Conservation (phyloP, 2,113 vertebrate genomes). For the Talpa occidentalis region DNA sequence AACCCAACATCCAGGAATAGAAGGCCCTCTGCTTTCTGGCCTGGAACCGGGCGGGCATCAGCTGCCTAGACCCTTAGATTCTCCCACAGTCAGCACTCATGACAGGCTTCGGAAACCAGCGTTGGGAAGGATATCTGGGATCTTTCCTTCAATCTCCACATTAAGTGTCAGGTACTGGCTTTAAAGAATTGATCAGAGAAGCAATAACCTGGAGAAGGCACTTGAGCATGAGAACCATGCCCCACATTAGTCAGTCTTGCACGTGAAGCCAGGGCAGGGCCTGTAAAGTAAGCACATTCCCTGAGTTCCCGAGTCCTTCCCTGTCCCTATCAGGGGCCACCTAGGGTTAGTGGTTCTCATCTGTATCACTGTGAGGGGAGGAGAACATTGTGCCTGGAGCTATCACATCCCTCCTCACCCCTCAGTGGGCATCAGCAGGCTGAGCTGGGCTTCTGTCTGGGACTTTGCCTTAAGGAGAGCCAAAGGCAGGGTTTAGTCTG, state of each 20-base stretch:
- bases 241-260: neutral
- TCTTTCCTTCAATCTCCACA: neutral
- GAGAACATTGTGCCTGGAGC: neutral
- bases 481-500: neutral
- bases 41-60: rapidly evolving
- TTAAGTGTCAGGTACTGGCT: neutral
- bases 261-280: neutral
- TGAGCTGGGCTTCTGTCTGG: neutral
- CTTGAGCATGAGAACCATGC: neutral
- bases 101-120: neutral
- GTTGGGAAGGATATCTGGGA: neutral
- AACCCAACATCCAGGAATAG: neutral
- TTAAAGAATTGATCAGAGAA: constrained; percentile 47
- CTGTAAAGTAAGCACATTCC: neutral
- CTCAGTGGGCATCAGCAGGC: neutral
- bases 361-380: neutral
- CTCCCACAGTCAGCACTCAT: neutral
- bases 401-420: neutral
- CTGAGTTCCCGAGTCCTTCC: neutral
- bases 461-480: neutral
- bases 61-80: neutral
- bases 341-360: rapidly evolving
- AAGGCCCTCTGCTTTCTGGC: neutral
- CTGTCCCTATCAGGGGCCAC: neutral
- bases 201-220: neutral